These are phyloP conservation scores for Gnathonemus longibarbis DNA, from an alignment of 2,113 vertebrate species.

Conservation along the genomic window DNA sequence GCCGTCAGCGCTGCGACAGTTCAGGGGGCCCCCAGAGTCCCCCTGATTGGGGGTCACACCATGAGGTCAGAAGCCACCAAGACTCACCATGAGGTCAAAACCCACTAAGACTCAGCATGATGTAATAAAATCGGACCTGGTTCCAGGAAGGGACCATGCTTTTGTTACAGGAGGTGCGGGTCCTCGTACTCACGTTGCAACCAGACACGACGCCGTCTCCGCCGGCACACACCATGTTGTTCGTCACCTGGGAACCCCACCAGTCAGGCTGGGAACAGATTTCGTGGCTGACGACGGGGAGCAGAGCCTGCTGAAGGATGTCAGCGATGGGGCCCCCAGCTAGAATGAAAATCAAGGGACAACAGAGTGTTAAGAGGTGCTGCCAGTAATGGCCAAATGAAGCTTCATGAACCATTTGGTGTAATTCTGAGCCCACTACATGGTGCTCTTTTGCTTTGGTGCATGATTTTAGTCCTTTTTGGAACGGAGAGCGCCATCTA, in stretches of 20 bases:
- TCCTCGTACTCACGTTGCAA: slow-evolving; percentile 69
- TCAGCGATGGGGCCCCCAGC: slow-evolving; percentile 68
- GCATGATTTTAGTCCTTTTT: background rate
- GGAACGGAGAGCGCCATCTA: background rate
- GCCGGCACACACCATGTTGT: slow-evolving; percentile 72
- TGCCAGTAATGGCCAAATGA: background rate
- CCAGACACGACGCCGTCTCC: slow-evolving; percentile 68
- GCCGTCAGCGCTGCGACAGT: slow-evolving; percentile 53
- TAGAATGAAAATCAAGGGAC: slow-evolving; percentile 29
- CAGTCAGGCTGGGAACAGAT: slow-evolving; percentile 62
- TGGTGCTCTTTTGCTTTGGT: too few species aligned
- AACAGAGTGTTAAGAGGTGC: background rate
- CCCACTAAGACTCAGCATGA: background rate
- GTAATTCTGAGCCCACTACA: too few species aligned
- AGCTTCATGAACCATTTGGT: too few species aligned
- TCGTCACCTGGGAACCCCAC: slow-evolving; percentile 63
- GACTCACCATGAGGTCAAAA: background rate
- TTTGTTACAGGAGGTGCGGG: background rate
- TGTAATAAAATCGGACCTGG: background rate
- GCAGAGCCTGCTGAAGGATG: slow-evolving; percentile 73
- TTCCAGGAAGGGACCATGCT: background rate
- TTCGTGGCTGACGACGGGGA: slow-evolving; percentile 64
- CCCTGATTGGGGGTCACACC: slow-evolving; percentile 56
- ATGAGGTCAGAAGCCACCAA: background rate
- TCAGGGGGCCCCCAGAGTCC: slow-evolving; percentile 85